These are phyloP conservation scores for Mesorhabditis sp. DNA, from an alignment of 2,888 invertebrate species.

Conservation along the genomic window DNA sequence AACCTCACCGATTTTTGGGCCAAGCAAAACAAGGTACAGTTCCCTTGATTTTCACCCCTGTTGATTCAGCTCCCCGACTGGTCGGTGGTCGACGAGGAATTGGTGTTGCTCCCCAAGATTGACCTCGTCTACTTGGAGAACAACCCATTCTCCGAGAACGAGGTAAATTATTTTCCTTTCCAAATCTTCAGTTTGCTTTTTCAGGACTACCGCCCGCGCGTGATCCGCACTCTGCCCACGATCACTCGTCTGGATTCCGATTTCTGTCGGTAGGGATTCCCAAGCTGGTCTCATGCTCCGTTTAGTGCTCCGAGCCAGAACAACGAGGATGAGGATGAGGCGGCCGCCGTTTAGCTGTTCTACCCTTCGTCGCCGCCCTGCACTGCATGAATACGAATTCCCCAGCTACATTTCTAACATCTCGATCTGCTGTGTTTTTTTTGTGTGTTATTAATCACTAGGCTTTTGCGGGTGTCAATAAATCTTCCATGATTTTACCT, in stretches of 20 bases:
- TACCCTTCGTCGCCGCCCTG: no score
- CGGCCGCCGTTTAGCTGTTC: no score
- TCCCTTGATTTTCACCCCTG: neutral
- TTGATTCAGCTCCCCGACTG: conserved; percentile 29
- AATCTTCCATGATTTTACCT: no score
- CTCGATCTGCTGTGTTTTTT: conserved; percentile 9
- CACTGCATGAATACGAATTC: no score
- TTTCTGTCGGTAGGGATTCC: conserved; percentile 5
- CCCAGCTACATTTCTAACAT: neutral
- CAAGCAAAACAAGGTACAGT: conserved; percentile 35
- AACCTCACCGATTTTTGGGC: conserved; percentile 51
- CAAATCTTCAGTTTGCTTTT: neutral
- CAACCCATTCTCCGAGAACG: conserved; percentile 31
- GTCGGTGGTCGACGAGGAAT: conserved; percentile 31
- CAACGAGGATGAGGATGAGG: no score
- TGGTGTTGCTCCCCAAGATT: conserved; percentile 32
- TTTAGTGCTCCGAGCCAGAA: no score
- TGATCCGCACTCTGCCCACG: conserved; percentile 27
- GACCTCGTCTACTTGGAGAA: conserved; percentile 39
- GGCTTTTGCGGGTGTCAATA: no score
- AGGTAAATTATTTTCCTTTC: neutral
- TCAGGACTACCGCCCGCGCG: conserved; percentile 18
- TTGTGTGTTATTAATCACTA: no score
- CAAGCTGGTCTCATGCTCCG: no score
- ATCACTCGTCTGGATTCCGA: conserved; percentile 32